Evolutionary conservation across 1,140 invertebrate genomes (phyloP).

Genomic region (Pseudomyrmex concolor): DNA sequence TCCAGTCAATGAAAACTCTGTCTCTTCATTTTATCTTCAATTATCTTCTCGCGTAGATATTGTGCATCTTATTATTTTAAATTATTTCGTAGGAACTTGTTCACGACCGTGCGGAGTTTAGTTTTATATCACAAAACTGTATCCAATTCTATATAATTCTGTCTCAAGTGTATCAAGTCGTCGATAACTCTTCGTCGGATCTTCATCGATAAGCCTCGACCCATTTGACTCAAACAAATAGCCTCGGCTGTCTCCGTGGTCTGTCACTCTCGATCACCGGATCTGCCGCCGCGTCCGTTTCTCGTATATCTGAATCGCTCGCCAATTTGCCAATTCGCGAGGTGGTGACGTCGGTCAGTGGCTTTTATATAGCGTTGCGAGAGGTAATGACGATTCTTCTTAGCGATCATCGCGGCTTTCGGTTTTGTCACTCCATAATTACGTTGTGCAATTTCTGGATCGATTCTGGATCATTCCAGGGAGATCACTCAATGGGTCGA

Average conservation of each 20-base stretch:
- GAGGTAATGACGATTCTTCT: not conserved
- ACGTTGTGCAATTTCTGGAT: not conserved
- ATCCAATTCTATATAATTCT: not conserved
- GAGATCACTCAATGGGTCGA: not conserved
- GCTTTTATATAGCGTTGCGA: not conserved
- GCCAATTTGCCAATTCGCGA: conserved; percentile 24
- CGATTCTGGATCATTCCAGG: not conserved
- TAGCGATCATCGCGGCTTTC: not conserved
- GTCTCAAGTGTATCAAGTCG: not conserved
- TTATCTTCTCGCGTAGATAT: too few species aligned
- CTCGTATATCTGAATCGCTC: not conserved
- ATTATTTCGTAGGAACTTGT: too few species aligned
- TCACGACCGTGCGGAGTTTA: too few species aligned
- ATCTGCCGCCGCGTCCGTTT: not conserved
- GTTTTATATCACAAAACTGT: too few species aligned
- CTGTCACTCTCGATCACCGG: not conserved
- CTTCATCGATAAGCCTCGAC: conserved; percentile 1
- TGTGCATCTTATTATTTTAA: too few species aligned
- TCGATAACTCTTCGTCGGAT: not conserved
- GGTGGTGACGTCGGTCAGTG: not conserved
- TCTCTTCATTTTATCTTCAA: too few species aligned
- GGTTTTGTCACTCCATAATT: not conserved
- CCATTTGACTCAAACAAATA: not conserved
- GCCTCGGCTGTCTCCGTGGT: not conserved
- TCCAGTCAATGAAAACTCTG: too few species aligned